A percentile compares a stretch with the other conserved stretches of the same genome.
These are phyloP conservation scores for Didymodactylos carnosus DNA, from an alignment of 2,888 invertebrate species.

Conservation along the genomic window DNA sequence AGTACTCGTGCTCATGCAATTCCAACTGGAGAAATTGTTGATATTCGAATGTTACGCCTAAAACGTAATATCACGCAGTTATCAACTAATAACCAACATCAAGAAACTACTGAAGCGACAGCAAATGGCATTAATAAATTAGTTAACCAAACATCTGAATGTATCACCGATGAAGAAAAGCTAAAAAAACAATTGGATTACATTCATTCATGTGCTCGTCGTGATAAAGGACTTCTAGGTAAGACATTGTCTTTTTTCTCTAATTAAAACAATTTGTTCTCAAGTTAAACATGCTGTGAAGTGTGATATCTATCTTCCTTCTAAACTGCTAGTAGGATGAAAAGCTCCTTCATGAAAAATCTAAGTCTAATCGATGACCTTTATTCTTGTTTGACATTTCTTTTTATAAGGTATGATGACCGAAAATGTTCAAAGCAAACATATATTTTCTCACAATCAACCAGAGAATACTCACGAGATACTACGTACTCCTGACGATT, in stretches of 20 bases:
- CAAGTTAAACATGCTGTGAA: too few relatives aligned
- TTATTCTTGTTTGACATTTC: not conserved
- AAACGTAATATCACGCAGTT: too few relatives aligned
- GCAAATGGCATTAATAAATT: too few relatives aligned
- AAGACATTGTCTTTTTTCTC: not conserved
- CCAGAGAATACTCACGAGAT: not conserved
- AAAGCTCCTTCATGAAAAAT: not conserved
- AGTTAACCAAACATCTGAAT: too few relatives aligned
- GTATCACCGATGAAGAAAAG: not conserved
- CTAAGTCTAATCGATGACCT: not conserved
- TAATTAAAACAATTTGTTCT: too few relatives aligned
- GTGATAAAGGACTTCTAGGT: not conserved
- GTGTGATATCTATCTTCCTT: too few relatives aligned
- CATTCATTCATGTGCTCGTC: not conserved
- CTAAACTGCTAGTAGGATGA: too few relatives aligned
- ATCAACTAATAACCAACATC: too few relatives aligned
- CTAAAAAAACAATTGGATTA: not conserved
- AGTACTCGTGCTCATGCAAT: too few relatives aligned
- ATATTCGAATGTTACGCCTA: too few relatives aligned
- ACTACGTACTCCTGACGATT: not conserved
- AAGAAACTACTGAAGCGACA: too few relatives aligned
- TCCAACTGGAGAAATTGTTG: too few relatives aligned
- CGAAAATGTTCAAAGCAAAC: not conserved
- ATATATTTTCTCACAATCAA: not conserved
- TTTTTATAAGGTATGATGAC: not conserved